Evolutionary conservation across 1,140 invertebrate species (phyloP).

Genomic region (Penaeus japonicus): DNA sequence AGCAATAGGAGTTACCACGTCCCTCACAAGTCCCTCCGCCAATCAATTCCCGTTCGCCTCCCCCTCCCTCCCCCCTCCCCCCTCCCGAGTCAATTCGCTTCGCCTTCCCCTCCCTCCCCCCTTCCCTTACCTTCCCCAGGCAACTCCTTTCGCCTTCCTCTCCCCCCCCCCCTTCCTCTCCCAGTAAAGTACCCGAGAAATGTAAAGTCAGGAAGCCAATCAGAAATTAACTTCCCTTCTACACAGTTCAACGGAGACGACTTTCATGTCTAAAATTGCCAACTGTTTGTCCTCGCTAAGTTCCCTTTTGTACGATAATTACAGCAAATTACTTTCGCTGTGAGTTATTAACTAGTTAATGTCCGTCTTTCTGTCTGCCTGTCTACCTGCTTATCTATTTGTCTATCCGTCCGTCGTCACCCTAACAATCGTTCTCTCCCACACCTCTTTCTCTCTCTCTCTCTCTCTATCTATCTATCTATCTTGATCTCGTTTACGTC

Average conservation of each 20-base stretch:
- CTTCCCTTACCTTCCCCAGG: background rate
- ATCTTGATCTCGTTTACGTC: too few species aligned
- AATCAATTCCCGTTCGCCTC: background rate
- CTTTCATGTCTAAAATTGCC: too few species aligned
- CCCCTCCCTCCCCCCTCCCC: background rate
- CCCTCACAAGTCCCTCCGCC: too few species aligned
- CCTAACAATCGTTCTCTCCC: background rate
- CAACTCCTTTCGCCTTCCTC: background rate
- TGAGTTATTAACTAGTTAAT: background rate
- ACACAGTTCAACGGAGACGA: too few species aligned
- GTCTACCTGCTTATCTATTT: background rate
- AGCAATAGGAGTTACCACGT: too few species aligned
- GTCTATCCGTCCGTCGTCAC: background rate
- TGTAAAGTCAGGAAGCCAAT: too few species aligned
- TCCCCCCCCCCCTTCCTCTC: background rate
- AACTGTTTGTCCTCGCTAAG: background rate
- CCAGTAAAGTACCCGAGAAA: background rate
- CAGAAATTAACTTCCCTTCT: too few species aligned
- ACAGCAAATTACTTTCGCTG: background rate
- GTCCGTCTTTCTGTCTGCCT: background rate
- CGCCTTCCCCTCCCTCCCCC: background rate
- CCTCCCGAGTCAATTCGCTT: background rate
- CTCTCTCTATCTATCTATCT: background rate
- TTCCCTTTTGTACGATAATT: background rate
- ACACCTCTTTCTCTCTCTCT: background rate